These are phyloP conservation scores for Zonotrichia leucophrys DNA, from an alignment of 2,113 vertebrate genomes.

Conservation along the genomic window DNA sequence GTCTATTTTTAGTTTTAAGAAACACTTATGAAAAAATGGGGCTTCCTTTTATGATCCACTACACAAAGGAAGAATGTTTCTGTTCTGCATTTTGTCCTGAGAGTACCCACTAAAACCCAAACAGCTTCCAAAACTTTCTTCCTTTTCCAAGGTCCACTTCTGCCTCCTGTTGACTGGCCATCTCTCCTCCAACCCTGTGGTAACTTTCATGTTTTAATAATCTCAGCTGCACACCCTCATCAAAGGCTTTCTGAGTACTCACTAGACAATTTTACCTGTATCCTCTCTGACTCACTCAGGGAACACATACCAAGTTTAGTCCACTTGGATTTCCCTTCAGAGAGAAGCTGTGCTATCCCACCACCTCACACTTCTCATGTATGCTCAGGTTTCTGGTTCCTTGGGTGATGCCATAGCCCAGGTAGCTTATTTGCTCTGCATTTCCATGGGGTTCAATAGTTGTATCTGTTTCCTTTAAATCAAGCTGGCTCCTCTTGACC, in stretches of 20 bases:
- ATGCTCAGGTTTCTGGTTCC: background rate
- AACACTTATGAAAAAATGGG: fast-evolving
- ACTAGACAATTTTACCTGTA: background rate
- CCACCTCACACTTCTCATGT: background rate
- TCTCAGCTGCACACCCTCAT: background rate
- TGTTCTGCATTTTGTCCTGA: background rate
- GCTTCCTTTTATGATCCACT: background rate
- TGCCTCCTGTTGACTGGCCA: background rate
- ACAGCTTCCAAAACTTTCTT: background rate
- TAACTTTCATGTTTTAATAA: background rate
- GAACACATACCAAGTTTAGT: background rate
- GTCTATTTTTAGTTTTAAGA: background rate
- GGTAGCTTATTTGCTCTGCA: background rate
- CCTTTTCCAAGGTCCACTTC: background rate
- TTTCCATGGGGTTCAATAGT: background rate
- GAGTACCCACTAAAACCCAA: background rate
- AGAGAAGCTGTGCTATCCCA: background rate
- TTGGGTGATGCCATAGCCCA: background rate
- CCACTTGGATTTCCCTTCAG: background rate
- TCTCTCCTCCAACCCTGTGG: background rate
- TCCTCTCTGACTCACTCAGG: background rate
- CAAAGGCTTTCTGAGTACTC: background rate
- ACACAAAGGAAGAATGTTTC: background rate
- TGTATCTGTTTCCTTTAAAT: background rate
- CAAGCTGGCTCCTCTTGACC: background rate